These are phyloP conservation scores for Sebastes melanostomus DNA, from an alignment of 2,797 vertebrate genomes.

Conservation along the genomic window DNA sequence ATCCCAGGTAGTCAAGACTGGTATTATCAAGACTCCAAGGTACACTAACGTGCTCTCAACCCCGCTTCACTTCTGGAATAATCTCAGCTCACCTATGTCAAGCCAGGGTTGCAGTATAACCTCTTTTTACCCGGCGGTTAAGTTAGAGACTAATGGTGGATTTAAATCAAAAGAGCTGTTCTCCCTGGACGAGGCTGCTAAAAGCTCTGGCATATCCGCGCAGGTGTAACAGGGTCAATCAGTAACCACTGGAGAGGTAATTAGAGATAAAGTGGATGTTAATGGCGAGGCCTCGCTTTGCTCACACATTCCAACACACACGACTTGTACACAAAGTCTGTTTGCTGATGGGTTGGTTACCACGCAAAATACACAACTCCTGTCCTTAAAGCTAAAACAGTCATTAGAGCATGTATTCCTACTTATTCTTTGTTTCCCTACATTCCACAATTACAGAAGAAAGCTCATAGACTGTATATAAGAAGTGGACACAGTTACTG, in stretches of 20 bases:
- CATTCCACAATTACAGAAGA: not conserved
- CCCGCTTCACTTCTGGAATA: conserved; percentile 62
- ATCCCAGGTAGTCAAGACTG: conserved; percentile 75
- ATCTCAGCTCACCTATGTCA: conserved; percentile 70
- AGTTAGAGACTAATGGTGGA: conserved; percentile 76
- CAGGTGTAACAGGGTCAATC: conserved; percentile 79
- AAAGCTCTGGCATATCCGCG: conserved; percentile 63
- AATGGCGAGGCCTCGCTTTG: conserved; percentile 50
- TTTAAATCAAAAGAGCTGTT: conserved; percentile 82
- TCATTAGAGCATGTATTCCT: not conserved
- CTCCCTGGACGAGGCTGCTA: conserved; percentile 48
- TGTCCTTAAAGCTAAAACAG: not conserved
- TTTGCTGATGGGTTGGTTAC: conserved; percentile 23
- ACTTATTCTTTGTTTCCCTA: not conserved
- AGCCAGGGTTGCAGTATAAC: conserved; percentile 56
- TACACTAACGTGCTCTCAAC: conserved; percentile 57
- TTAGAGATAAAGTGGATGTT: conserved; percentile 75
- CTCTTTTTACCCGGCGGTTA: conserved; percentile 71
- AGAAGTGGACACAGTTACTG: too few species aligned
- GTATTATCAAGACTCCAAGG: conserved; percentile 74
- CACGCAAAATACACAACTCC: conserved; percentile 17
- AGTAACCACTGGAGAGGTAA: conserved; percentile 78
- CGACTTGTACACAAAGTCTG: conserved; percentile 28
- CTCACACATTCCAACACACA: conserved; percentile 43
- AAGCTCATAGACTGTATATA: not conserved